Evolutionary conservation across 2,797 vertebrate species (phyloP).

Genomic region (Acrossocheilus wenchowensis): DNA sequence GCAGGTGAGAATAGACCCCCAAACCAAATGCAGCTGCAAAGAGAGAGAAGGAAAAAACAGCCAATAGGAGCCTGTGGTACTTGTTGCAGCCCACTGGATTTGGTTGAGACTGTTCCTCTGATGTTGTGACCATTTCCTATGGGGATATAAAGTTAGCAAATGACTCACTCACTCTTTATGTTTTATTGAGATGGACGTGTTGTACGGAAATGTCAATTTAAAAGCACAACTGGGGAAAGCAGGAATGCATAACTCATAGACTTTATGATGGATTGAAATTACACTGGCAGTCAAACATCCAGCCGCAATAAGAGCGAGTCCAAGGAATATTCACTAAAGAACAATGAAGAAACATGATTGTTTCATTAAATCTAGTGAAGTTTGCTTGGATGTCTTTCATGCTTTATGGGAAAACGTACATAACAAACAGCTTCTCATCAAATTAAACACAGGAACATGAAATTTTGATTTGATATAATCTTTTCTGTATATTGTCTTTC

Average conservation of each 20-base stretch:
- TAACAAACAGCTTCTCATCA: background rate
- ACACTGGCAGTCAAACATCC: background rate
- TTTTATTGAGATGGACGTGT: background rate
- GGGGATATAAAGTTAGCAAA: background rate
- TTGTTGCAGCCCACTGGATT: constrained; percentile 59
- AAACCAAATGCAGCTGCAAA: constrained; percentile 65
- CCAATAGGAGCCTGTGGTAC: constrained; percentile 53
- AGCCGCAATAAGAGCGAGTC: background rate
- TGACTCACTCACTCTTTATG: constrained; percentile 5
- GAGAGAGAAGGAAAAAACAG: constrained; percentile 62
- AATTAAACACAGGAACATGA: background rate
- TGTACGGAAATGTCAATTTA: background rate
- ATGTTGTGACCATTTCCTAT: constrained; percentile 29
- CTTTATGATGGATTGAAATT: background rate
- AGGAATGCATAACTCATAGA: background rate
- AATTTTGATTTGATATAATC: background rate
- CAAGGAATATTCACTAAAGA: background rate
- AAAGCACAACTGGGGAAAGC: background rate
- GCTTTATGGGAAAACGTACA: background rate
- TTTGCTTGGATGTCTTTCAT: background rate
- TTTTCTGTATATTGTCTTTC: background rate
- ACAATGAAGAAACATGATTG: background rate
- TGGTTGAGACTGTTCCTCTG: constrained; percentile 40
- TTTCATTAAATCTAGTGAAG: background rate
- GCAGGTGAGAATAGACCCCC: constrained; percentile 58